A percentile compares a stretch with the other conserved stretches of the same genome.
Evolutionary conservation across 2,113 vertebrate genomes (phyloP).

Genomic region (Eudyptes chrysolophus): DNA sequence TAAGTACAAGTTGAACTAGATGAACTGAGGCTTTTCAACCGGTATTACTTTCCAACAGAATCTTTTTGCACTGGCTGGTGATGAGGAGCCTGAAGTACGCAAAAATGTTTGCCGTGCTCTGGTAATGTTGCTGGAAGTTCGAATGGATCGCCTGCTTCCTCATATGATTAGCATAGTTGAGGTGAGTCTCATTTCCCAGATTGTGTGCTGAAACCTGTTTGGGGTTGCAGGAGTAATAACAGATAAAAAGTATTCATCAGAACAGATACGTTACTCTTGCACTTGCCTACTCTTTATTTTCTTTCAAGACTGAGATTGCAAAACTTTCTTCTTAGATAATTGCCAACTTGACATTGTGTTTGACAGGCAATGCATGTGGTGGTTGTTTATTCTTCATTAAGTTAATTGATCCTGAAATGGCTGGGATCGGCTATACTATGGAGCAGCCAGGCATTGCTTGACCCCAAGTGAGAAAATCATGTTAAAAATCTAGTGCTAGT

Average conservation of each 20-base stretch:
- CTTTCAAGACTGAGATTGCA: neutral
- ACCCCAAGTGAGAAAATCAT: neutral
- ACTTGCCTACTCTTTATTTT: neutral
- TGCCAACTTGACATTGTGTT: neutral
- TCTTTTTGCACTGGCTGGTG: conserved; percentile 93
- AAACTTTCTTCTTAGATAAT: neutral
- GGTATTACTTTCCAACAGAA: conserved; percentile 75
- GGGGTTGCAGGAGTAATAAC: neutral
- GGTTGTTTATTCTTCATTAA: neutral
- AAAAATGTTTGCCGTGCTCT: conserved; percentile 97
- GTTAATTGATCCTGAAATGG: neutral
- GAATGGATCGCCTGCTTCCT: conserved; percentile 94
- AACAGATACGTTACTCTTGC: neutral
- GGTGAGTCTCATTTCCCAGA: conserved; percentile 70
- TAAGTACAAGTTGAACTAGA: neutral
- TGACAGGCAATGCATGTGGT: neutral
- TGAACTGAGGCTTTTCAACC: neutral
- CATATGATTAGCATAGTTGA: conserved; percentile 98
- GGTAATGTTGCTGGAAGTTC: conserved; percentile 95
- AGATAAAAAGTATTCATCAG: neutral
- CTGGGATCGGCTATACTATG: neutral
- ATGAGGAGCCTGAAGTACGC: conserved; percentile 94
- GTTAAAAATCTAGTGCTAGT: neutral
- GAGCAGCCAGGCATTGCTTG: neutral
- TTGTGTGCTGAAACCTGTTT: neutral